Base-by-base conservation (phyloP, 2,888 invertebrate species). In the Stenchaetothrips biformis region DNA sequence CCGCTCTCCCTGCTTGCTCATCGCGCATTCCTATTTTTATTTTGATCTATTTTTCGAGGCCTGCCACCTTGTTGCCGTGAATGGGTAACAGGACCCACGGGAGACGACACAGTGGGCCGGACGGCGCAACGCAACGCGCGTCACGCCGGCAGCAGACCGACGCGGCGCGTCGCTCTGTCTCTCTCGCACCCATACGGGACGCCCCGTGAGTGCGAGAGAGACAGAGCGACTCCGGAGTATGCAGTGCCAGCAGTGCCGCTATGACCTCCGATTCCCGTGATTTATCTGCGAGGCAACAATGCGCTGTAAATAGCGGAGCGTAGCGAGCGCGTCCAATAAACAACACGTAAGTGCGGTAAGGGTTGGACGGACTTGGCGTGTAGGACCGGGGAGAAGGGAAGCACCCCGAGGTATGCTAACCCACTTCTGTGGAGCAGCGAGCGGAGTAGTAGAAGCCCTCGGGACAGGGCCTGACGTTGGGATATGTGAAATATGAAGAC, bases 341-440 rank as follows among this genome's bases (percentile, higher is more conserved):
- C 25, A 74, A 74, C 25, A 74, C 67, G 25, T 74, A 74, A 74
- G 67, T 74, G 67, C 67, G 67, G 67, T 74, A 74, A 74, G 67
- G 25, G 67, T 74, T 74, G 67, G 67, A 11, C 21, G 37, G 37
- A 37, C 37, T 37, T 37, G 37, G n/a, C n/a, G n/a, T n/a, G n/a
- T n/a, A n/a, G n/a, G 37, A 37, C 37, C 67, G 67, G 21, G 7
- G 21, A 6, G n/a, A 18, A 13, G 16, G 16, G 59, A 59, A 16
- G 59, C 18, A 9, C 59, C 67, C 21, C 11, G 11, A 25, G 67
- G 25, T 21, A n/a, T n/a, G n/a, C 25, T 74, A 74, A 74, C 67
- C 67, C 11, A 74, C 67, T 74, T 74, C 25, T 7, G 7, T 4
- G 16, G 11, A 18, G 53, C 13, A 4, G 53, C 16, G 53, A 11